Conservation (phyloP, 1,140 invertebrate species). For the Dendrolimus punctatus region DNA sequence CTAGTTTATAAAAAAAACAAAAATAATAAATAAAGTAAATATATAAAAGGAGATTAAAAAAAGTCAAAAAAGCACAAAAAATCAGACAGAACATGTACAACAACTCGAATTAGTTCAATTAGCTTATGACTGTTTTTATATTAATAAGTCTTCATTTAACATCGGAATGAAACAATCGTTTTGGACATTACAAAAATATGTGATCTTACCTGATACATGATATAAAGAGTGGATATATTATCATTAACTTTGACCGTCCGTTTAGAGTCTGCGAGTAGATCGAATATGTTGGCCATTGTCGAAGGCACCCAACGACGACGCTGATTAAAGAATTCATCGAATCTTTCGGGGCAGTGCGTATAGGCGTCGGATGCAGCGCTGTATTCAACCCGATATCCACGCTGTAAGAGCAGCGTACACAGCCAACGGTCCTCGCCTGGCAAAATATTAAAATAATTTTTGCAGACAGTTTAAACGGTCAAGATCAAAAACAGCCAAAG, state of each 20-base stretch:
- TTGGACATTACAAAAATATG: background rate
- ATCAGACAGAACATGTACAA: too few relatives aligned
- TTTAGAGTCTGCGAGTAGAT: constrained; percentile 91
- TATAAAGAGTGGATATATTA: constrained; percentile 95
- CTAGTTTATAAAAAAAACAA: too few relatives aligned
- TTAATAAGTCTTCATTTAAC: too few relatives aligned
- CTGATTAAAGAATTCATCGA: constrained; percentile 97
- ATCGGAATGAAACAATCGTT: background rate
- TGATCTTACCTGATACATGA: constrained; percentile 85
- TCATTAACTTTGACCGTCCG: constrained; percentile 95
- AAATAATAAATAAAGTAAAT: too few relatives aligned
- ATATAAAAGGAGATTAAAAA: too few relatives aligned
- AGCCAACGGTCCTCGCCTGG: constrained; percentile 94
- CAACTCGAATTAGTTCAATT: too few relatives aligned
- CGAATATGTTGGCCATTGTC: constrained; percentile 97
- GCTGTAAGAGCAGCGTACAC: constrained; percentile 92
- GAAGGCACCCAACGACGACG: constrained; percentile 96
- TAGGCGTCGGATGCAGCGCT: constrained; percentile 98
- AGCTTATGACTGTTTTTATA: too few relatives aligned
- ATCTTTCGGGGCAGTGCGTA: constrained; percentile 96
- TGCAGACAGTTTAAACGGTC: too few relatives aligned
- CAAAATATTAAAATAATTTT: constrained; percentile 75
- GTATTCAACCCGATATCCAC: constrained; percentile 98
- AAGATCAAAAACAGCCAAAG: too few relatives aligned
- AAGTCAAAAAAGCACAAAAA: too few relatives aligned